Percentiles rank a stretch among this genome's conserved stretches.
Conservation (phyloP, 2,888 invertebrate genomes). For the Linhomoeus sp. region DNA sequence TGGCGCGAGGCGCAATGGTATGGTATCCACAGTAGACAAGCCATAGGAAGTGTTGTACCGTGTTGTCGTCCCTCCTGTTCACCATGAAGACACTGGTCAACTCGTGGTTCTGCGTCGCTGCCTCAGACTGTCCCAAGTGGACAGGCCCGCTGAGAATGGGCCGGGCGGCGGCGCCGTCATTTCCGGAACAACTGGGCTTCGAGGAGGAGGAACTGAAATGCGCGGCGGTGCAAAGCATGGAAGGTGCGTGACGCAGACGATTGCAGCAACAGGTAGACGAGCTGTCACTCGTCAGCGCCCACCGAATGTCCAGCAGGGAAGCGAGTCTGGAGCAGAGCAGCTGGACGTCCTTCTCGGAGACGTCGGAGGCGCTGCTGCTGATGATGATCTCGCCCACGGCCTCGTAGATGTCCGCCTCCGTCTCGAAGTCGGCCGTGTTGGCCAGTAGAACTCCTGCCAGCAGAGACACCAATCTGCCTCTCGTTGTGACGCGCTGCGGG, state of each 20-base stretch:
- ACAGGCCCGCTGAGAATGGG: no score
- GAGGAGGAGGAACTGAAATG: no score
- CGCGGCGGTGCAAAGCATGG: no score
- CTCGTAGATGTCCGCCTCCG: constrained; percentile 71
- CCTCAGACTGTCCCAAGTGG: not conserved
- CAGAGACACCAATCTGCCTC: no score
- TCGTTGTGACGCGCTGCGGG: no score
- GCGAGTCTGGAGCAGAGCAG: constrained; percentile 43
- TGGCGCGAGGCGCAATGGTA: not conserved
- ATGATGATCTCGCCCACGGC: constrained; percentile 71
- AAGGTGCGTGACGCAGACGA: no score
- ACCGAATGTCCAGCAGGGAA: constrained; percentile 49
- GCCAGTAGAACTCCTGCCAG: constrained; percentile 61
- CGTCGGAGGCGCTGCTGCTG: constrained; percentile 40
- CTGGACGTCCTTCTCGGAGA: constrained; percentile 29
- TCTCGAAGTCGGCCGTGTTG: constrained; percentile 71
- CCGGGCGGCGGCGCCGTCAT: no score
- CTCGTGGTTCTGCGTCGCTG: not conserved
- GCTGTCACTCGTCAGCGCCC: no score
- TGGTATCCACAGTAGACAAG: not conserved
- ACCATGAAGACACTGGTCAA: not conserved
- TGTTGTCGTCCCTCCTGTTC: not conserved
- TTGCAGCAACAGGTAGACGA: no score
- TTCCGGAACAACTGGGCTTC: no score
- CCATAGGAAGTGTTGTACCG: no score